Evolutionary conservation across 2,113 vertebrate genomes (phyloP).

Genomic region (Ornithorhynchus anatinus): DNA sequence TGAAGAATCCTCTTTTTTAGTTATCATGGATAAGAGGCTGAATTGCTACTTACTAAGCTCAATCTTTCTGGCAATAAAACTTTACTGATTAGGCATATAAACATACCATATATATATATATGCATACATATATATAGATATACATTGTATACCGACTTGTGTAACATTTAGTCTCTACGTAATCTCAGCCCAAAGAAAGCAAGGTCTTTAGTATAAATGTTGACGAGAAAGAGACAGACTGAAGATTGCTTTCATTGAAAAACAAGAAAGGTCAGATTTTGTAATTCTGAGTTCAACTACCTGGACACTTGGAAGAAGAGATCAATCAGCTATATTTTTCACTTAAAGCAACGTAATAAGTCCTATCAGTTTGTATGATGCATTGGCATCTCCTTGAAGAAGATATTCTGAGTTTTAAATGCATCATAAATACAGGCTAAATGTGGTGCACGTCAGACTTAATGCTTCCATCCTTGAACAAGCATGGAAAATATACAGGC

Average conservation of each 20-base stretch:
- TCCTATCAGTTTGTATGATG: constrained; percentile 44
- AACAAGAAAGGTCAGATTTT: constrained; percentile 39
- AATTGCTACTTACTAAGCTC: too few relatives aligned
- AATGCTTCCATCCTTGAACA: constrained; percentile 45
- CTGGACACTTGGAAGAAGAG: constrained; percentile 38
- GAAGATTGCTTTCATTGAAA: constrained; percentile 42
- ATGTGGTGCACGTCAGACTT: constrained; percentile 6
- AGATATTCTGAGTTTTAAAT: constrained; percentile 59
- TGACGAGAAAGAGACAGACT: constrained; percentile 41
- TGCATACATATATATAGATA: too few relatives aligned
- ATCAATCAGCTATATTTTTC: constrained; percentile 59
- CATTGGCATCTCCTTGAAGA: constrained; percentile 65
- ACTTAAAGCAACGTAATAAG: constrained; percentile 52
- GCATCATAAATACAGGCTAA: constrained; percentile 60
- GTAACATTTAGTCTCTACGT: too few relatives aligned
- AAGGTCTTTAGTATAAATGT: constrained; percentile 21
- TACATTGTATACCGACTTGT: too few relatives aligned
- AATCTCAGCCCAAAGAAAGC: constrained; percentile 39
- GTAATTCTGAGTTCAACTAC: constrained; percentile 47
- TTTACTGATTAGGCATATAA: too few relatives aligned
- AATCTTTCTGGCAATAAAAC: too few relatives aligned
- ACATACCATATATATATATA: too few relatives aligned
- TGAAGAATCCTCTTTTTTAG: too few relatives aligned
- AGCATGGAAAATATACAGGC: constrained; percentile 22
- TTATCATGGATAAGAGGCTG: too few relatives aligned